Conservation (phyloP, 2,888 invertebrate species). For the Artemia sinica region DNA sequence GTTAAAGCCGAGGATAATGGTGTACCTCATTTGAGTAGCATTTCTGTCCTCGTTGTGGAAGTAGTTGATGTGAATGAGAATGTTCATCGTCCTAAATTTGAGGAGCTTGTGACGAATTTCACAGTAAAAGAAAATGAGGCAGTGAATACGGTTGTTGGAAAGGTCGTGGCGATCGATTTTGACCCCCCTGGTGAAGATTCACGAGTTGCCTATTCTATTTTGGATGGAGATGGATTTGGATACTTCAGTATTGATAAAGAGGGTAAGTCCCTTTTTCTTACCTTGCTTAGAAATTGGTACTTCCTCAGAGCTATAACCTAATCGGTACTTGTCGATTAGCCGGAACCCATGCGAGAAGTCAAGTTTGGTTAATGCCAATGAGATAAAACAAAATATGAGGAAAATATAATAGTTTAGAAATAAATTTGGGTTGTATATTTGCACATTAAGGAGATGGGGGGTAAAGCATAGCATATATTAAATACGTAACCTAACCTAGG, state of each 20-base stretch:
- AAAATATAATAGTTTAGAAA: no score
- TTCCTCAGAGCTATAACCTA: not conserved
- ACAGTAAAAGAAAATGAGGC: constrained; percentile 62
- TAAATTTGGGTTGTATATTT: no score
- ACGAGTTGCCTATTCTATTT: constrained; percentile 63
- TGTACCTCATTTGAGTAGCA: constrained; percentile 56
- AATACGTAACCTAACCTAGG: no score
- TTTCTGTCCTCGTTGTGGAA: constrained; percentile 59
- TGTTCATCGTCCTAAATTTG: constrained; percentile 59
- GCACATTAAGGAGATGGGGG: no score
- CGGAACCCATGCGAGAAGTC: no score
- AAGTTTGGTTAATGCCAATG: no score
- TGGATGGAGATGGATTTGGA: constrained; percentile 76
- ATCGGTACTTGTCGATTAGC: no score
- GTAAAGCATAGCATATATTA: no score
- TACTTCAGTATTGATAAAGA: constrained; percentile 74
- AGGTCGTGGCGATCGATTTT: constrained; percentile 56
- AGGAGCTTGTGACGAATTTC: constrained; percentile 56
- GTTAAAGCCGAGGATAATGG: constrained; percentile 73
- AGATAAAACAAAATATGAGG: no score
- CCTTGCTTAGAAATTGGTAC: not conserved
- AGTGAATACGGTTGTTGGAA: constrained; percentile 55
- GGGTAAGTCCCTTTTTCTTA: constrained; percentile 42
- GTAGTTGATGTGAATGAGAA: constrained; percentile 90
- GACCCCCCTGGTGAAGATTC: constrained; percentile 65